Percentiles rank a stretch among this genome's conserved stretches.
Conservation (phyloP, 2,113 vertebrate genomes). For the Pseudorectes ferrugineus region DNA sequence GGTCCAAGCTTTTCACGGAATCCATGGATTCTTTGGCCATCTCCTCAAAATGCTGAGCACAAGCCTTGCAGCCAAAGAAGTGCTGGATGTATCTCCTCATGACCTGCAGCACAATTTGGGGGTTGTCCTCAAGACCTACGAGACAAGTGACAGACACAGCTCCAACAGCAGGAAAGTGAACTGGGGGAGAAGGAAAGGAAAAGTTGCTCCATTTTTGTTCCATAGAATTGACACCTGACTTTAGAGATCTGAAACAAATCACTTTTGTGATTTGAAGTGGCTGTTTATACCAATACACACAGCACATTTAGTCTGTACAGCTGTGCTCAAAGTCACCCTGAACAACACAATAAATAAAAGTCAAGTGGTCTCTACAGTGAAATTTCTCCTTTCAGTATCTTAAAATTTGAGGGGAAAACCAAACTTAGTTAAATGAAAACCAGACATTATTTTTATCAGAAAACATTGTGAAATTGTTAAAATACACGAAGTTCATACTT, state of each 20-base stretch:
- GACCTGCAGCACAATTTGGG: conserved; percentile 78
- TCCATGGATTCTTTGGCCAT: conserved; percentile 80
- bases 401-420: neutral
- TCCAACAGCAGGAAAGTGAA: neutral
- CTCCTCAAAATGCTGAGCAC: conserved; percentile 85
- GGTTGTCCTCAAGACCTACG: conserved; percentile 76
- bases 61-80: conserved; percentile 90
- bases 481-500: rapidly evolving
- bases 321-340: neutral
- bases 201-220: neutral
- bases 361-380: neutral
- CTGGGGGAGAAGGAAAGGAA: neutral
- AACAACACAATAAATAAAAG: neutral
- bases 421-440: neutral
- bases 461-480: neutral
- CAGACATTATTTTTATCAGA: neutral
- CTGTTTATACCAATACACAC: neutral
- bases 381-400: neutral
- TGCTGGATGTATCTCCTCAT: conserved; percentile 81
- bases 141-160: neutral
- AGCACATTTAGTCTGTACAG: neutral
- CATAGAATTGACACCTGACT: neutral
- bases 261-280: neutral
- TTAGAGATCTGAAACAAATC: neutral
- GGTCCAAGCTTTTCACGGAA: conserved; percentile 64